phyloP scores from a whole-genome alignment of 2,797 vertebrate genomes.

The Tangara arthus region DNA sequence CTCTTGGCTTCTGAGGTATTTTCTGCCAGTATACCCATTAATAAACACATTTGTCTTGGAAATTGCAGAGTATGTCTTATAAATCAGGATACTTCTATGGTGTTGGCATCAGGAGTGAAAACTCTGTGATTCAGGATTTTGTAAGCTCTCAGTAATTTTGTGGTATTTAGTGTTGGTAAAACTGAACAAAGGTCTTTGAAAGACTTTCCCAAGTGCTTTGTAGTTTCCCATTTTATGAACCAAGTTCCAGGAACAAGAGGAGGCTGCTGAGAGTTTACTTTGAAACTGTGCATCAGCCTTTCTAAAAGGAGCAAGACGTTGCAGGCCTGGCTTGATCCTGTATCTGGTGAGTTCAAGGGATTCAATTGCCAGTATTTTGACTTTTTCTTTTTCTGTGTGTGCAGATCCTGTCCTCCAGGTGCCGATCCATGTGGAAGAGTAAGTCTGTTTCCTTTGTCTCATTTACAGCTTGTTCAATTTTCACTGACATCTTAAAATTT shows the following conservation, averaged over 20 bases:
- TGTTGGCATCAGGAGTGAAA: background rate
- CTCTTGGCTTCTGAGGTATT: background rate
- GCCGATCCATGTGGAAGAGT: constrained; percentile 95
- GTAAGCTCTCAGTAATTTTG: background rate
- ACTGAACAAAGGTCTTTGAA: background rate
- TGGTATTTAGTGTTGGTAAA: background rate
- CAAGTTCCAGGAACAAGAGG: background rate
- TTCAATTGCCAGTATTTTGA: background rate
- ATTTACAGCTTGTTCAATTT: background rate
- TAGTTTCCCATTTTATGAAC: background rate
- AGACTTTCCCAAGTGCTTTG: background rate
- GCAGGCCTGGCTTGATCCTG: background rate
- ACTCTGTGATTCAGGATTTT: background rate
- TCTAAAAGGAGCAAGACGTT: background rate
- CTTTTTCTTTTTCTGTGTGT: constrained; percentile 24
- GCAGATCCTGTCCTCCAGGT: constrained; percentile 99
- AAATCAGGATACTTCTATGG: background rate
- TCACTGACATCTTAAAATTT: background rate
- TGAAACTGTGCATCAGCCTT: background rate
- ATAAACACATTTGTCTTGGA: background rate
- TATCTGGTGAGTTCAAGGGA: background rate
- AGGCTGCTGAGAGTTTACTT: background rate
- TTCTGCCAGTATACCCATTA: background rate
- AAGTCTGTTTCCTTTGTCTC: constrained; percentile 65
- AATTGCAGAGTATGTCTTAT: background rate